phyloP scores from a whole-genome alignment of 2,797 vertebrate species.

The Phataginus tricuspis region DNA sequence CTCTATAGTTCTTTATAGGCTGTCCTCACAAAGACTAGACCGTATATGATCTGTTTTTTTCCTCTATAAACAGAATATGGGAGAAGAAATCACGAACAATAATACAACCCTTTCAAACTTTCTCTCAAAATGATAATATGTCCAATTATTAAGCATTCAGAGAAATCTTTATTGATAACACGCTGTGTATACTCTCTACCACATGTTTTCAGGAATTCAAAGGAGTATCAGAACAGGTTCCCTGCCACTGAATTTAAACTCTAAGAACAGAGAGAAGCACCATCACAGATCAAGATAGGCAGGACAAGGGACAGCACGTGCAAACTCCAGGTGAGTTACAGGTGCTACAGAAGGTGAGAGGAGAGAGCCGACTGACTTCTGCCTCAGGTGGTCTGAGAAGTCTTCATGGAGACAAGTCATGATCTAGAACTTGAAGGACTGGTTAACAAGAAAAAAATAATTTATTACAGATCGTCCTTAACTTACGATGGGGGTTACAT shows the following conservation, averaged over 20 bases:
- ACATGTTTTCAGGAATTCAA: neutral
- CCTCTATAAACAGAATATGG: neutral
- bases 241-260: neutral
- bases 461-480: neutral
- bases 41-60: neutral
- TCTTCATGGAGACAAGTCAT: neutral
- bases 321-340: neutral
- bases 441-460: neutral
- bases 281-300: neutral
- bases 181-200: neutral
- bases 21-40: neutral
- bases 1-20: neutral
- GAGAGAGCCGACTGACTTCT: neutral
- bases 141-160: neutral
- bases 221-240: neutral
- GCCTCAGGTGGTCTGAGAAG: neutral
- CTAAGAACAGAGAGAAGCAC: neutral
- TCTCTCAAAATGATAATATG: neutral
- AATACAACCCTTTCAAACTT: neutral
- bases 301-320: neutral
- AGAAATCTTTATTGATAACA: neutral
- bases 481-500: neutral
- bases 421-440: slow-evolving; percentile 6
- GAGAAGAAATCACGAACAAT: neutral
- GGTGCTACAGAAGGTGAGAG: neutral